phyloP scores from a whole-genome alignment of 2,797 vertebrate genomes.

The Sphenopsis melanotis region DNA sequence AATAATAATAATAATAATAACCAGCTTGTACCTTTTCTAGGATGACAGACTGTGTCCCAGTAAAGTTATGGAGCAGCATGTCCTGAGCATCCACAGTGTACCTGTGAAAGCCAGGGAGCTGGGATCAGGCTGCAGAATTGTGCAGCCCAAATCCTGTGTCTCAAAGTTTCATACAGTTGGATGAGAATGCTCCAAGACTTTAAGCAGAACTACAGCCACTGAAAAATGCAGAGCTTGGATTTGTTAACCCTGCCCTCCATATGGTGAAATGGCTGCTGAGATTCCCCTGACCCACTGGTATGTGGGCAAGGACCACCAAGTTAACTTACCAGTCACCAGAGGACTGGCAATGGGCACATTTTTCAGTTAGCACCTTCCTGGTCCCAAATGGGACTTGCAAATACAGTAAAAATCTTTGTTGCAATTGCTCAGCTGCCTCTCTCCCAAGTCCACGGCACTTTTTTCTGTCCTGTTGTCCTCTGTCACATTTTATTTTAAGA shows the following conservation, averaged over 20 bases:
- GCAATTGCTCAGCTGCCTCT: not conserved
- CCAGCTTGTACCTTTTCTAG: slow-evolving; percentile 64
- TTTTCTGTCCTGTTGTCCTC: not conserved
- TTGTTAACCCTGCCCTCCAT: not conserved
- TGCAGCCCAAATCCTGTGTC: not conserved
- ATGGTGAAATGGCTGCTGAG: not conserved
- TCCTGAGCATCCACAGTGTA: slow-evolving; percentile 14
- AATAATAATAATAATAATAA: slow-evolving; percentile 43
- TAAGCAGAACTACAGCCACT: not conserved
- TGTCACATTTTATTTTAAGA: not conserved
- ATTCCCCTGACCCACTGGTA: not conserved
- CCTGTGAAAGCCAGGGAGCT: not conserved
- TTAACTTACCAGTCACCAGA: not conserved
- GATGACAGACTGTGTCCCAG: slow-evolving; percentile 55
- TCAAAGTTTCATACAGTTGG: not conserved
- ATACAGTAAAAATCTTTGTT: not conserved
- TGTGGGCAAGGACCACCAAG: not conserved
- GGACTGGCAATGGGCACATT: not conserved
- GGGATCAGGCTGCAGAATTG: not conserved
- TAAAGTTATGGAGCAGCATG: slow-evolving; percentile 67
- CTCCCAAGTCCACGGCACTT: not conserved
- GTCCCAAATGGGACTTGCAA: not conserved
- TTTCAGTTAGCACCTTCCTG: not conserved
- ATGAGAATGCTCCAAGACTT: not conserved
- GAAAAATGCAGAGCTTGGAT: not conserved